Conservation (phyloP, 2,888 invertebrate genomes). For the Digitonthophagus gazella region DNA sequence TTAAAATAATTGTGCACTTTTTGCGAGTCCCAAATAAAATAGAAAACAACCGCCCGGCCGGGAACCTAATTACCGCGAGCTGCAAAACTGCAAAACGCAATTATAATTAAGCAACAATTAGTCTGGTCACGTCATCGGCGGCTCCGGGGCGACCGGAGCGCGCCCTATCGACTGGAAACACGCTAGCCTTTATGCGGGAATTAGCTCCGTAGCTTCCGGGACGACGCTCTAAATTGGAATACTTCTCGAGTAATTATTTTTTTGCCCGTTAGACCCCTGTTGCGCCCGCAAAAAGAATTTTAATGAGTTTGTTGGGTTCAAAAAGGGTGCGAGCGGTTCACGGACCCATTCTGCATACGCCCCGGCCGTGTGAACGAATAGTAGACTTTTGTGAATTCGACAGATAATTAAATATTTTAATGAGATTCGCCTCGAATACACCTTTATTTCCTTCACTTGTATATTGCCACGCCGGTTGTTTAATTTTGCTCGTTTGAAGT, state of each 20-base stretch:
- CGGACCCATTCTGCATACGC: neutral
- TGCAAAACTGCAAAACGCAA: constrained; percentile 17
- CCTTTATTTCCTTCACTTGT: neutral
- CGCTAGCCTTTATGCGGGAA: neutral
- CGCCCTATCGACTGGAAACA: neutral
- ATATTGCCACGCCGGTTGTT: no score
- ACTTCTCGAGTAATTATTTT: neutral
- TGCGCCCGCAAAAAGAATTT: neutral
- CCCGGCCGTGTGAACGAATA: neutral
- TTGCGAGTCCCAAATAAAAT: neutral
- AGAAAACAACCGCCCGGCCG: neutral
- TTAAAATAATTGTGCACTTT: neutral
- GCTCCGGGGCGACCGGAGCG: neutral
- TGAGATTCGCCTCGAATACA: neutral
- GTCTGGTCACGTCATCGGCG: constrained; percentile 14
- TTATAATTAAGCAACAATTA: constrained; percentile 16
- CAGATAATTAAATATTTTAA: neutral
- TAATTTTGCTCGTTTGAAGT: no score
- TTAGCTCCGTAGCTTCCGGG: neutral
- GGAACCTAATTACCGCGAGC: constrained; percentile 5
- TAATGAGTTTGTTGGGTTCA: neutral
- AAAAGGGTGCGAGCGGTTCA: neutral
- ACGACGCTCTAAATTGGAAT: neutral
- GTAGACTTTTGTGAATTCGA: neutral
- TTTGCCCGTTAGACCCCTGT: neutral